Conservation (phyloP, 1,140 invertebrate species). For the Tetramorium parvispinum region DNA sequence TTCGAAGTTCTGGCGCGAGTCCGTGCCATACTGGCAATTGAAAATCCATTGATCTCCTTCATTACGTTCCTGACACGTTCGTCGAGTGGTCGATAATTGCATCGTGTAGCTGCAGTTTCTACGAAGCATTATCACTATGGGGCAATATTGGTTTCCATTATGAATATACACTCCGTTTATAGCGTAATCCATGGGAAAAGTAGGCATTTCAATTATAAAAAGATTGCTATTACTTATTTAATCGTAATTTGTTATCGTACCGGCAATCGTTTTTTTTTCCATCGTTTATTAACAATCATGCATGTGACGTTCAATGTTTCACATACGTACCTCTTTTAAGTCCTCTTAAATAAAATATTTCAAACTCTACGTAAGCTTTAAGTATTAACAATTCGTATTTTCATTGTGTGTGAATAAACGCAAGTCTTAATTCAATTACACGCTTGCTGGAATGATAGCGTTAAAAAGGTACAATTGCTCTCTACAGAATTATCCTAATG, state of each 20-base stretch:
- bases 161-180: slow-evolving; percentile 38
- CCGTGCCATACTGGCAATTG: slow-evolving; percentile 42
- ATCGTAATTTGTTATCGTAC: neutral
- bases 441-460: neutral
- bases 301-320: neutral
- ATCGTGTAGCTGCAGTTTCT: slow-evolving; percentile 37
- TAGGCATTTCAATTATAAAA: neutral
- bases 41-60: slow-evolving; percentile 68
- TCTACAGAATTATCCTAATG: neutral
- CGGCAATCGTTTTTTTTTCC: neutral
- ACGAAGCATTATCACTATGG: slow-evolving; percentile 59
- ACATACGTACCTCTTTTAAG: neutral
- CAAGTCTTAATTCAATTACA: slow-evolving; percentile 20
- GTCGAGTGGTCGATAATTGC: slow-evolving; percentile 55
- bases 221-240: neutral
- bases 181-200: slow-evolving; percentile 25
- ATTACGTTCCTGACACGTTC: slow-evolving; percentile 71
- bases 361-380: neutral
- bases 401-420: neutral
- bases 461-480: neutral
- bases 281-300: slow-evolving; percentile 1
- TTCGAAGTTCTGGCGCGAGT: neutral
- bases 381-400: neutral
- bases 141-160: slow-evolving; percentile 56
- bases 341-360: neutral